Evolutionary conservation across 2,888 invertebrate species (phyloP), one percentile per base, ranked within the genome.

Genomic region (Microctonus aethiopoides): DNA sequence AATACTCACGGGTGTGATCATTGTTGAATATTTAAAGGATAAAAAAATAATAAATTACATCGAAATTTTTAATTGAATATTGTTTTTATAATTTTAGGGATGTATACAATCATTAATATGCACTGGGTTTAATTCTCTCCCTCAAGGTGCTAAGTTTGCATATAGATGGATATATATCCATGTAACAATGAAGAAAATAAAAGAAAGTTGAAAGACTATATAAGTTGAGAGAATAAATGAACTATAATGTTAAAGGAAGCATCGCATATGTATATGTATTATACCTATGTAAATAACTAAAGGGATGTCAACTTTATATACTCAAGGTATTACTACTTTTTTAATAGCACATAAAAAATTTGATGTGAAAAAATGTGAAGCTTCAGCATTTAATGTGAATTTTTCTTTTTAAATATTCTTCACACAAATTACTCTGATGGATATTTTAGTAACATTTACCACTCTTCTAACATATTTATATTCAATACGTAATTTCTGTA

Each of bases 281-380:
- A 46, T n/a, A 16, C n/a, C 46, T 9, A 29, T 51, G 62, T 62
- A 46, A 62, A 62, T 62, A 46, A 62, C 46, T 46, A 16, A 41
- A 11, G 16, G 62, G 29, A 10, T 29, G 11, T 62, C 62, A 62
- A 39, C 51, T 62, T 26, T 51, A 26, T 26, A n/a, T n/a, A n/a
- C n/a, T n/a, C n/a, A n/a, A n/a, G n/a, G n/a, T n/a, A n/a, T 26
- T n/a, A 7, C 7, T 13, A 22, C 39, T 11, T 29, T 46, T 16
- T 16, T 16, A 16, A 16, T 29, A 10, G 16, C n/a, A 26, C 29
- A 41, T 46, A 62, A 62, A 41, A 39, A 6, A 34, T 11, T 61
- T 34, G 10, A 2, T 34, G 13, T 36, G 13, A n/a, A 61, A 61
- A 39, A 39, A n/a, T 20, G n/a, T 4, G 1, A 7, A 36, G 13